Evolutionary conservation across 2,113 vertebrate genomes (phyloP), one percentile per base, ranked within the genome.

Genomic region (Triplophysa tibetana): DNA sequence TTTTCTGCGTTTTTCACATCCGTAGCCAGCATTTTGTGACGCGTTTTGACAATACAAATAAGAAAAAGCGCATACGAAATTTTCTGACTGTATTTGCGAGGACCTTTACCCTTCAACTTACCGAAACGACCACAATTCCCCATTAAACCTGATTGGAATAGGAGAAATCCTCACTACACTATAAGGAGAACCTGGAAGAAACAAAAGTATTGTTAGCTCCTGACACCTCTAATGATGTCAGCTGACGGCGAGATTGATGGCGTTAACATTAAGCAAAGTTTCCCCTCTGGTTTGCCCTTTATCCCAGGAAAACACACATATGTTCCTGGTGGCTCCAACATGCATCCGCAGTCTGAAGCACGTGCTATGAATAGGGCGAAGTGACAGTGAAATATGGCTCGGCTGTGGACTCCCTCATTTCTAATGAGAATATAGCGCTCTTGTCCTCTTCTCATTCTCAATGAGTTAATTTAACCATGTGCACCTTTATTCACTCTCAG

Each of bases 401-500:
- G 68, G 77, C 84, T 68, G 64, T 64, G 75, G 84, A 82, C 77
- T 74, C 63, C 58, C 81, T 80, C 77, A 68, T 72, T 76, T 82
- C 79, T 87, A 87, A 87, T 83, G 83, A 82, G 85, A 83, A 87
- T 80, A 80, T 75, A 82, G 78, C 61, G 70, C 81, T 82, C 78
- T 58, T 82, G 78, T 85, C 77, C 84, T 50, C 73, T 23, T 58
- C 76, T 82, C 79, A 82, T 83, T 78, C 63, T 76, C 70, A 61
- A 83, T 64, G 78, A 83, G 85, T 81, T 85, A 74, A 83, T 83
- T 85, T 81, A 72, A 61, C 63, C 48, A 67, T 43, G 60, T 78
- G 82, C 78, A 74, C 86, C 87, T 91, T 90, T 89, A 92, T 88
- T 86, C 63, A 54, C 81, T 79, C 86, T 84, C 85, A 84, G 87